These are phyloP conservation scores for Reinhardtius hippoglossoides DNA, from an alignment of 2,113 vertebrate genomes.

Conservation along the genomic window DNA sequence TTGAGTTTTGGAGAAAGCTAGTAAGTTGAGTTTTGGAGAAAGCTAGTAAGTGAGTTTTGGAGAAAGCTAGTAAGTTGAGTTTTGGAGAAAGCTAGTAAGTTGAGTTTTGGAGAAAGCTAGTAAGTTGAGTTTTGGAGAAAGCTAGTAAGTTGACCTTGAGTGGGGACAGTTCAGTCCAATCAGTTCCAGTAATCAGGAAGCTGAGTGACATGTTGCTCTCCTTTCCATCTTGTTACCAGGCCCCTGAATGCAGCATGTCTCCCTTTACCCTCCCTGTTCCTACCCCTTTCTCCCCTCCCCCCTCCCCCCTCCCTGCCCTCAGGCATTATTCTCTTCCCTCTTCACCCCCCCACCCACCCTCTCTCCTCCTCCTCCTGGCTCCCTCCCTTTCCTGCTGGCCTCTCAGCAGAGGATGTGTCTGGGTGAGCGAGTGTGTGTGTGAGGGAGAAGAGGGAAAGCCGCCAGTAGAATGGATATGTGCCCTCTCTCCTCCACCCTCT, in stretches of 20 bases:
- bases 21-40: too few species aligned
- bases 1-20: too few species aligned
- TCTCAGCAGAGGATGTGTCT: slow-evolving; percentile 81
- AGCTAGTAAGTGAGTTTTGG: too few species aligned
- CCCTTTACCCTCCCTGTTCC: slow-evolving; percentile 28
- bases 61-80: too few species aligned
- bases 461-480: slow-evolving; percentile 75
- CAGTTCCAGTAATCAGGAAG: too few species aligned
- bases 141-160: too few species aligned
- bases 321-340: slow-evolving; percentile 34
- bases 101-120: too few species aligned
- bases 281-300: slow-evolving; percentile 30
- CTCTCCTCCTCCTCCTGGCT: neutral
- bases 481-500: slow-evolving; percentile 57
- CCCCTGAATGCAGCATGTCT: slow-evolving; percentile 57
- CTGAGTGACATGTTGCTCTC: neutral
- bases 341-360: slow-evolving; percentile 8
- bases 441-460: slow-evolving; percentile 70
- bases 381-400: slow-evolving; percentile 82
- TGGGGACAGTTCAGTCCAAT: too few species aligned
- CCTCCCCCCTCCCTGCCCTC: slow-evolving; percentile 20
- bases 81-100: too few species aligned
- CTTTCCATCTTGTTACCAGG: too few species aligned
- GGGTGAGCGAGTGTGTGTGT: slow-evolving; percentile 59
- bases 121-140: too few species aligned